Evolutionary conservation across 2,797 vertebrate species (phyloP), one percentile per base, ranked within the genome.

Genomic region (Semotilus atromaculatus): DNA sequence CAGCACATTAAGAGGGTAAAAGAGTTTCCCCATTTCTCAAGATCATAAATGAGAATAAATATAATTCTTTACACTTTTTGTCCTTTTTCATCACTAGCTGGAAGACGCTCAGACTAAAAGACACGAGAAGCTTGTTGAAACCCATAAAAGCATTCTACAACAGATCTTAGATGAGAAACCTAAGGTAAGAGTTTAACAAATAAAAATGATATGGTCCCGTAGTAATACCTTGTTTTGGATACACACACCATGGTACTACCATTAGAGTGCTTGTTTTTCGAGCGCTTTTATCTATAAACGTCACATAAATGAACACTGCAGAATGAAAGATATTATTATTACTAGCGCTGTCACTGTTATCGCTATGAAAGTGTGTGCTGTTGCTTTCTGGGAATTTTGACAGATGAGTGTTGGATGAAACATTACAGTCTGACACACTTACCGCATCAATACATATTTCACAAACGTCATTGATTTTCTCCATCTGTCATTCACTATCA

Each of bases 1-100:
- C 98, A 99, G 89, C 97, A 97, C 92, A 99, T 99, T 90, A 99
- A 99, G 90, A 94, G 97, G 96, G 98, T 99, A 95, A 84, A 95
- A 66, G 34, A 29, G 60, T 26, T 71, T 81, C n/a, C 77, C 45
- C 29, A 16, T 23, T 29, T 11, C 34, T 21, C 48, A 8, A 14
- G 16, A 40, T 18, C 29, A 72, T 7, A 34, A 19, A n/a, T 5
- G 2, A 81, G 3, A 38, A 0, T 53, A 19, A 13, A 40, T 21
- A 34, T 18, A 23, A 53, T 16, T 66, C 34, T 26, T 38, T 18
- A 81, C 8, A 19, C 18, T 19, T 14, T 51, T 55, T 55, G 19
- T 45, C 21, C 21, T 62, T 60, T 73, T 75, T n/a, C 9, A 0
- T 68, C 26, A 1, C 38, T 83, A 99, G 98, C 93, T 99, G 84